phyloP scores from a whole-genome alignment of 2,113 vertebrate species.

The Gallinago undulata region DNA sequence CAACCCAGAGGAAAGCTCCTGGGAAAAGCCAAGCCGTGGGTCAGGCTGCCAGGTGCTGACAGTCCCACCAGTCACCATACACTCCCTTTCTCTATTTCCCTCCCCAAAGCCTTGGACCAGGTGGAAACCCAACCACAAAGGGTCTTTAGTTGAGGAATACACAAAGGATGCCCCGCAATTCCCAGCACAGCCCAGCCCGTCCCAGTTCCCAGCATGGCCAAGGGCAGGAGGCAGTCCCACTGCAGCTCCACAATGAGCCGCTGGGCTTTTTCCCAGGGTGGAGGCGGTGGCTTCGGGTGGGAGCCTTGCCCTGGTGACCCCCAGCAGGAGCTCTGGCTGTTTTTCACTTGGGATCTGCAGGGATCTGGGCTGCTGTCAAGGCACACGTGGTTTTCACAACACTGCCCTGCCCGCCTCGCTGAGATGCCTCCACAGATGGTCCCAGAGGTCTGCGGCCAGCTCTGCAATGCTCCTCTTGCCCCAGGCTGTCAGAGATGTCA shows the following conservation, averaged over 20 bases:
- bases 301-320: background rate
- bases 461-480: background rate
- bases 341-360: background rate
- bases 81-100: background rate
- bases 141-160: background rate
- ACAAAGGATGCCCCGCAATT: background rate
- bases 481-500: rapidly evolving
- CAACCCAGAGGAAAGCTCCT: background rate
- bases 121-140: background rate
- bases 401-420: rapidly evolving
- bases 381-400: background rate
- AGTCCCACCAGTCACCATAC: background rate
- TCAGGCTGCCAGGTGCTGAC: background rate
- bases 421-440: background rate
- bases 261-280: background rate
- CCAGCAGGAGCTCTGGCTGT: background rate
- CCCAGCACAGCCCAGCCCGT: background rate
- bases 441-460: background rate
- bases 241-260: background rate
- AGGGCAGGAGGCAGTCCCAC: background rate
- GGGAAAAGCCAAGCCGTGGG: rapidly evolving
- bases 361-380: background rate
- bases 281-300: rapidly evolving
- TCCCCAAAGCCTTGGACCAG: background rate
- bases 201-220: background rate